Percentiles rank a stretch among this genome's conserved stretches.
phyloP scores from a whole-genome alignment of 1,140 invertebrate species.

The Brachionus rotundiformis region DNA sequence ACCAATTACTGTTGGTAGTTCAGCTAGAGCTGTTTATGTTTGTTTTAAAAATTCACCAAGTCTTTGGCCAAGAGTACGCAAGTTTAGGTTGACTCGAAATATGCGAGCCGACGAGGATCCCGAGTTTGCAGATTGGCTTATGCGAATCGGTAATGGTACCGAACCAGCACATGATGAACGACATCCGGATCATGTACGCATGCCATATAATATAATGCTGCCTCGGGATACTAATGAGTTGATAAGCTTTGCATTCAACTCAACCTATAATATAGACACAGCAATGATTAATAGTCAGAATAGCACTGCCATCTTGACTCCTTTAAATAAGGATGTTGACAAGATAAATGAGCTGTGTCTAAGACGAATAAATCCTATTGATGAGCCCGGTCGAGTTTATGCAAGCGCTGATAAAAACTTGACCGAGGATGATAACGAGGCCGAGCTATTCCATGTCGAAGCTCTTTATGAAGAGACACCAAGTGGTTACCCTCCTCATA shows the following conservation, averaged over 20 bases:
- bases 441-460: slow-evolving; percentile 57
- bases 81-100: slow-evolving; percentile 53
- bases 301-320: slow-evolving; percentile 21
- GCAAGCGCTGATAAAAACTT: slow-evolving; percentile 53
- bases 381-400: slow-evolving; percentile 24
- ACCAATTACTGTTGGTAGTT: slow-evolving; percentile 54
- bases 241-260: slow-evolving; percentile 14
- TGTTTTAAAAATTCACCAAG: slow-evolving; percentile 55
- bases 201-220: background rate
- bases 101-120: slow-evolving; percentile 54
- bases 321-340: slow-evolving; percentile 28
- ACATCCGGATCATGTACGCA: background rate
- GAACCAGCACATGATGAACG: background rate
- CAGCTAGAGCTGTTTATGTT: slow-evolving; percentile 54
- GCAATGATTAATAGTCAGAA: slow-evolving; percentile 53
- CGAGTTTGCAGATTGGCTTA: slow-evolving; percentile 54
- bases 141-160: slow-evolving; percentile 55
- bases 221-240: background rate
- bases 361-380: slow-evolving; percentile 34
- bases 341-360: slow-evolving; percentile 52
- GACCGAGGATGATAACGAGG: slow-evolving; percentile 54
- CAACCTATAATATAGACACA: slow-evolving; percentile 31
- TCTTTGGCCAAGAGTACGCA: slow-evolving; percentile 55
- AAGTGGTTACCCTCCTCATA: slow-evolving; percentile 61
- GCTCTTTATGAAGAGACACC: slow-evolving; percentile 60